Evolutionary conservation across 1,140 invertebrate species (phyloP).

Genomic region (Heliconius hewitsoni): DNA sequence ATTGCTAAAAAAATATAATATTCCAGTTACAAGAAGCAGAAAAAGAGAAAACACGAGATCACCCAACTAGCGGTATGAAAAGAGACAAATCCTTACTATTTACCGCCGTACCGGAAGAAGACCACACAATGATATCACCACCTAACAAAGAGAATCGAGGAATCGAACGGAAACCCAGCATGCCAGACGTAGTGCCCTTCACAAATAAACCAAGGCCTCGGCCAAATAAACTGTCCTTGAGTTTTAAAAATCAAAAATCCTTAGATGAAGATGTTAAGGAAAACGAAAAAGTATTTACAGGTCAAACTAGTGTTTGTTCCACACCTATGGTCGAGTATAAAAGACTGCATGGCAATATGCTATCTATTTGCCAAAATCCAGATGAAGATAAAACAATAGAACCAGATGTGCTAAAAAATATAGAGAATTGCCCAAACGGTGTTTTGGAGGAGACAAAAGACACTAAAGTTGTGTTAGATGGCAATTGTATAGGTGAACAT

Average conservation of each 20-base stretch:
- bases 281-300: constrained; percentile 81
- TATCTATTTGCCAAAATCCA: constrained; percentile 85
- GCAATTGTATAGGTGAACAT: constrained; percentile 73
- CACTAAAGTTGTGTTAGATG: constrained; percentile 63
- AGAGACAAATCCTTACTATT: constrained; percentile 89
- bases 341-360: constrained; percentile 85
- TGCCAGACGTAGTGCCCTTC: constrained; percentile 80
- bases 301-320: constrained; percentile 86
- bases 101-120: constrained; percentile 89
- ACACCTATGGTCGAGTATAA: constrained; percentile 89
- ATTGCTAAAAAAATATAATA: neutral
- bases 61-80: constrained; percentile 83
- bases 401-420: constrained; percentile 72
- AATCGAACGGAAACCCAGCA: constrained; percentile 59
- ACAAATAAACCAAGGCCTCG: constrained; percentile 76
- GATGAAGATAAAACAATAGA: constrained; percentile 70
- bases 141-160: constrained; percentile 58
- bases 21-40: constrained; percentile 71
- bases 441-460: constrained; percentile 68
- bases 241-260: constrained; percentile 82
- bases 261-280: constrained; percentile 78
- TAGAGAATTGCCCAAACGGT: constrained; percentile 59
- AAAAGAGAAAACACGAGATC: constrained; percentile 62
- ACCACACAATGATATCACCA: constrained; percentile 75
- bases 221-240: constrained; percentile 82